Base-by-base conservation (phyloP, 2,113 vertebrate species). In the Polypterus bichir region DNA sequence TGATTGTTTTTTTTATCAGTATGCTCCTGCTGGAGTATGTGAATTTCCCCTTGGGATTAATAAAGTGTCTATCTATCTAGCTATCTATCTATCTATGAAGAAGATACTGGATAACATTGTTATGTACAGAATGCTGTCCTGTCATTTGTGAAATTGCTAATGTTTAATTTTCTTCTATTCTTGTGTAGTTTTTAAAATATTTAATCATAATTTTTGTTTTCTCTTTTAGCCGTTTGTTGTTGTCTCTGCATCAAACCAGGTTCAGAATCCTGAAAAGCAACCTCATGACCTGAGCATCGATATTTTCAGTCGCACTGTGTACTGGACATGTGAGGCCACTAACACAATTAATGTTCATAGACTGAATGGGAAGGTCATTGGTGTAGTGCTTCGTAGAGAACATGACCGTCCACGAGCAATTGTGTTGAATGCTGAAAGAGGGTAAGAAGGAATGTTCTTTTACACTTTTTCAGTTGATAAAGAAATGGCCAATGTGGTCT, bases 261-360 rank as follows among this genome's bases (percentile, higher is more conserved):
- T 74, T 59, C 81, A 80, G 51, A 88, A 70, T 66, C 78, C 78
- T 0, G 92, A 93, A 67, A 86, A 86, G 69, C 91, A 92, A 76
- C 91, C 93, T 0, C 91, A 97, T 0, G 94, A 97, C 68, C 81
- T 97, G 62, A 97, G 93, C 78, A 79, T 97, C 1, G 94, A 97
- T 60, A 66, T 88, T 4, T 97, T 88, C 76, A 94, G 93, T 69
- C 91, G 93, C 3, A 89, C 84, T 4, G 75, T 97, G 5, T 97
- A 92, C 79, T 97, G 94, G 94, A 96, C 92, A 3, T 97, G 94
- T 0, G 94, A 97, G 81, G 86, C 81, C 57, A 89, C 87, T 44
- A 94, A 97, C 69, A 91, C 88, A 4, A 79, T 97, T 75, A 97
- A 91, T 0, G 84, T 93, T 5, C 91, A 93, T 65, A 79, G 86